Evolutionary conservation across 1,140 invertebrate genomes (phyloP).

Genomic region (Pemphigus obesinymphae): DNA sequence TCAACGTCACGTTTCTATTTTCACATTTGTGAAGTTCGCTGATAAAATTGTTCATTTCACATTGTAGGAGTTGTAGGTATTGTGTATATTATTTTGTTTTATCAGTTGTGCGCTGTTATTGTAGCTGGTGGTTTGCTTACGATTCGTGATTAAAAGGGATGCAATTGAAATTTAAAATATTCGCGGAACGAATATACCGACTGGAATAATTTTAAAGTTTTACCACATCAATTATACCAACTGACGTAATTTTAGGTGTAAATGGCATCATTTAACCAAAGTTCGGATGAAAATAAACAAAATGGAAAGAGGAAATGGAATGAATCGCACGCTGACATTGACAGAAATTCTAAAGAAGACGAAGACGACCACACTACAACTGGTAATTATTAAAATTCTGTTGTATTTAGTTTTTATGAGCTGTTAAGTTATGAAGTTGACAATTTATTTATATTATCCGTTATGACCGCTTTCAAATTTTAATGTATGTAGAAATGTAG

Average conservation of each 20-base stretch:
- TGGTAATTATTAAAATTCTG: not conserved
- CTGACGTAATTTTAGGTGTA: conserved; percentile 14
- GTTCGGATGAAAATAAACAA: conserved; percentile 10
- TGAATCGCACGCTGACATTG: conserved; percentile 1
- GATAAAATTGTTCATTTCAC: not conserved
- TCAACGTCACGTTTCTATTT: not conserved
- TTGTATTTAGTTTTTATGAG: not conserved
- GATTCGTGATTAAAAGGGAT: not conserved
- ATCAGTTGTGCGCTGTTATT: not conserved
- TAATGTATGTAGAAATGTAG: too few species aligned
- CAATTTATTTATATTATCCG: not conserved
- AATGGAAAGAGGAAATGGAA: conserved; percentile 38
- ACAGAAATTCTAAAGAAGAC: not conserved
- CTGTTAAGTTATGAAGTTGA: not conserved
- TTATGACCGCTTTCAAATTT: not conserved
- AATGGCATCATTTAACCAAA: conserved; percentile 35
- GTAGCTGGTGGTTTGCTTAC: not conserved
- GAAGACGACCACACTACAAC: not conserved
- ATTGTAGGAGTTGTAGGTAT: too few species aligned
- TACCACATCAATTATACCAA: not conserved
- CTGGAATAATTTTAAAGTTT: not conserved
- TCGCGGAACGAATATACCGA: not conserved
- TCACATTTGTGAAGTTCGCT: not conserved
- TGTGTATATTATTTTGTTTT: conserved; percentile 3
- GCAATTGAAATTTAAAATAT: not conserved